Percentiles rank a stretch among this genome's conserved stretches.
Evolutionary conservation across 2,113 vertebrate species (phyloP).

Genomic region (Condylura cristata): DNA sequence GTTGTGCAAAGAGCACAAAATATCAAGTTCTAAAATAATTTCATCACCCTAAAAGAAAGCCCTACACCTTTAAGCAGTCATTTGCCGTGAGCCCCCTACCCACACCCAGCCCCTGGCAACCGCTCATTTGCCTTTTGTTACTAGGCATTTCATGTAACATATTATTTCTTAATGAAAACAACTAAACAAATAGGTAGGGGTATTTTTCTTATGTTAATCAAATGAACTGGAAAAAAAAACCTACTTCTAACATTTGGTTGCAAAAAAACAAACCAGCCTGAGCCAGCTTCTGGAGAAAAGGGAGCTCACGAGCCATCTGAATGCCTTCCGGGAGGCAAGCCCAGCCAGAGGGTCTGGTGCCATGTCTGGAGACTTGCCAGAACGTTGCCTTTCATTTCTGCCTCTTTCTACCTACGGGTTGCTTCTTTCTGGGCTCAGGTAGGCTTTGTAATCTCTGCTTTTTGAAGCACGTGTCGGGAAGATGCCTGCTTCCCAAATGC

Average conservation of each 20-base stretch:
- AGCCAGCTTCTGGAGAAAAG: background rate
- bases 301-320: background rate
- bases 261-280: background rate
- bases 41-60: background rate
- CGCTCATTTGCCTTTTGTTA: background rate
- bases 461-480: background rate
- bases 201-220: constrained; percentile 14
- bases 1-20: background rate
- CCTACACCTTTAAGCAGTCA: background rate
- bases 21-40: background rate
- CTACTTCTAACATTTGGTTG: background rate
- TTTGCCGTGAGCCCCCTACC: background rate
- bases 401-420: background rate
- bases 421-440: background rate
- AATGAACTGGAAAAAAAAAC: background rate
- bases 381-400: background rate
- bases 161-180: constrained; percentile 39
- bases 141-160: background rate
- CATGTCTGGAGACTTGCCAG: background rate
- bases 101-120: background rate
- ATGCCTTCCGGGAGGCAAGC: background rate
- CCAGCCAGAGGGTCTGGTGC: background rate
- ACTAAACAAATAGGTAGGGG: background rate
- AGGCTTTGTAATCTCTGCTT: background rate
- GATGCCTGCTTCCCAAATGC: background rate